phyloP scores from a whole-genome alignment of 1,140 invertebrate species.

The Lepidurus packardi region DNA sequence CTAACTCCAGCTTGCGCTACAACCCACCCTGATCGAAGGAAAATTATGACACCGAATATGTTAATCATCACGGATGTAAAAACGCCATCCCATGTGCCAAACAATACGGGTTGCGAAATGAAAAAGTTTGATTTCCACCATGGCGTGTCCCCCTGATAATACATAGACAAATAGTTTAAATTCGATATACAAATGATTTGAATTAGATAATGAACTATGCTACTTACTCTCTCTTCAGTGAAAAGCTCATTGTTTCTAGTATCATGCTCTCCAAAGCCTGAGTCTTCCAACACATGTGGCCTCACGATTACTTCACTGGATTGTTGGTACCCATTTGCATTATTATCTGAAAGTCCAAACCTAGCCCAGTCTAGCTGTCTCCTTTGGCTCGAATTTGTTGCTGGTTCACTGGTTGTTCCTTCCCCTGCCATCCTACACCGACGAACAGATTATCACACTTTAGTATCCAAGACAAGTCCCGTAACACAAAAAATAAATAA shows the following conservation, averaged over 20 bases:
- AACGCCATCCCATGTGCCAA: conserved; percentile 97
- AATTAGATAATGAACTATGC: not conserved
- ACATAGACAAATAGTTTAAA: not conserved
- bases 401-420: not conserved
- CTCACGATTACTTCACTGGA: conserved; percentile 29
- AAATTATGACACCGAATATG: conserved; percentile 95
- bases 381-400: not conserved
- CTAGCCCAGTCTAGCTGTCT: conserved; percentile 49
- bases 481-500: not conserved
- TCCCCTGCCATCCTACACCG: not conserved
- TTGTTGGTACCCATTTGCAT: not conserved
- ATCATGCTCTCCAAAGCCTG: conserved; percentile 55
- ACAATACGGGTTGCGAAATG: conserved; percentile 84
- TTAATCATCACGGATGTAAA: conserved; percentile 92
- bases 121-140: conserved; percentile 94
- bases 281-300: conserved; percentile 33
- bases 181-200: not conserved
- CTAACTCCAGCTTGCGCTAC: conserved; percentile 89
- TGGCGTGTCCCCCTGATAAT: conserved; percentile 63
- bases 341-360: conserved; percentile 46
- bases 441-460: not conserved
- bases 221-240: conserved; percentile 70
- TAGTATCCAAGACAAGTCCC: not conserved
- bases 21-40: conserved; percentile 92
- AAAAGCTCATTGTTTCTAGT: conserved; percentile 79